Evolutionary conservation across 2,888 invertebrate species (phyloP).

Genomic region (Erebia ligea): DNA sequence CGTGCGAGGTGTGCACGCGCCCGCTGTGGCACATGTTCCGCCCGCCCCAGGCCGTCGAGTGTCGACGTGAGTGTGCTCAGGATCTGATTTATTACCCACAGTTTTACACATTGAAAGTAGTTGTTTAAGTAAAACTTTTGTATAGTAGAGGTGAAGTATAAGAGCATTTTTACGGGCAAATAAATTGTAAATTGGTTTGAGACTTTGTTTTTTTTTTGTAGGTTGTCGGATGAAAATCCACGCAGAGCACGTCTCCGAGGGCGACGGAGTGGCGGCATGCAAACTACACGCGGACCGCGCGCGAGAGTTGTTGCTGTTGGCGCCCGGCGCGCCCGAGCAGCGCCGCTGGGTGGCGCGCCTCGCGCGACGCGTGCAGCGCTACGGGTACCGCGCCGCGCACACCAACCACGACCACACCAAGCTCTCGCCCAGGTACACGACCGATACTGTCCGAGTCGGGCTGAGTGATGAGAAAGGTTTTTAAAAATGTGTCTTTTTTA

Average conservation of each 20-base stretch:
- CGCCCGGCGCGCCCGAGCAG: slow-evolving; percentile 93
- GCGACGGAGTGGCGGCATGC: slow-evolving; percentile 95
- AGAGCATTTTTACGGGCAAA: neutral
- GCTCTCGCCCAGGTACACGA: slow-evolving; percentile 55
- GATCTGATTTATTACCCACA: neutral
- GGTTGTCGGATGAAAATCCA: slow-evolving; percentile 99
- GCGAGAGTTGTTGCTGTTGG: slow-evolving; percentile 96
- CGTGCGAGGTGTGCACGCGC: slow-evolving; percentile 98
- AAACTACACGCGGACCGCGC: slow-evolving; percentile 98
- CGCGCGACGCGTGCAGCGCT: slow-evolving; percentile 95
- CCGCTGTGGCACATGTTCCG: slow-evolving; percentile 99
- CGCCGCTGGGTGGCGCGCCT: slow-evolving; percentile 96
- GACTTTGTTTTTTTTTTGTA: slow-evolving; percentile 51
- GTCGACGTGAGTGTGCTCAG: slow-evolving; percentile 87
- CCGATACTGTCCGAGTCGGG: neutral
- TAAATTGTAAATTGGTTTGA: no score
- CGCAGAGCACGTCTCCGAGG: slow-evolving; percentile 95
- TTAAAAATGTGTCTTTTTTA: no score
- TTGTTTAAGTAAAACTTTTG: neutral
- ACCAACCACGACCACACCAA: slow-evolving; percentile 80
- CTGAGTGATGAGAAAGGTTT: no score
- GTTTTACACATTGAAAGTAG: neutral
- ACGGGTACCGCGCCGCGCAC: slow-evolving; percentile 97
- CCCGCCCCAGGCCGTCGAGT: slow-evolving; percentile 98
- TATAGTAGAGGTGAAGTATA: neutral